A percentile compares a stretch with the other conserved stretches of the same genome.
Conservation (phyloP, 2,888 invertebrate genomes). For the Polyploca ridens region DNA sequence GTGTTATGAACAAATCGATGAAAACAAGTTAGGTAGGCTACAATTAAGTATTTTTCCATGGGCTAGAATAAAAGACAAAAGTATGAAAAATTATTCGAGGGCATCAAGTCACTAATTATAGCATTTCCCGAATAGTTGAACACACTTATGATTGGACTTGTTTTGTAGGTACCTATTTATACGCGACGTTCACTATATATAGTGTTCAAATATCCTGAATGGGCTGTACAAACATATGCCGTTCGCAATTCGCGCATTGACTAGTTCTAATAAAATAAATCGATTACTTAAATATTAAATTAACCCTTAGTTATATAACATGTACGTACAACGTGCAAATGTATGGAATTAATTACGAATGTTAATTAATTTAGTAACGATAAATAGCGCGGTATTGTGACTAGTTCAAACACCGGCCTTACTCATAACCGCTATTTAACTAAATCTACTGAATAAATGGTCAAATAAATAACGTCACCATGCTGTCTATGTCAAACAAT, state of each 20-base stretch:
- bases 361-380: not conserved
- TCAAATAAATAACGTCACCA: too few species aligned
- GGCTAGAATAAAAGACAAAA: not conserved
- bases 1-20: not conserved
- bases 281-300: too few species aligned
- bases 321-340: too few species aligned
- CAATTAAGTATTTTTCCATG: not conserved
- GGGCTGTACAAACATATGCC: not conserved
- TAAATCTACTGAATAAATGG: too few species aligned
- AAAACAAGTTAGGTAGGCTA: not conserved
- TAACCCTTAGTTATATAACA: too few species aligned
- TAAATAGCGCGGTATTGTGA: not conserved
- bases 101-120: not conserved
- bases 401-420: not conserved
- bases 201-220: conserved; percentile 3
- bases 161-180: not conserved
- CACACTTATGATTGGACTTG: not conserved
- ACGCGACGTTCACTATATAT: not conserved
- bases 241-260: not conserved
- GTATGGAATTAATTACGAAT: not conserved
- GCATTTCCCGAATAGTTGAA: not conserved
- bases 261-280: not conserved
- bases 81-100: not conserved
- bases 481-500: too few species aligned
- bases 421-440: too few species aligned